These are phyloP conservation scores for Plutomurus gul DNA, from an alignment of 1,140 invertebrate genomes.

Conservation along the genomic window DNA sequence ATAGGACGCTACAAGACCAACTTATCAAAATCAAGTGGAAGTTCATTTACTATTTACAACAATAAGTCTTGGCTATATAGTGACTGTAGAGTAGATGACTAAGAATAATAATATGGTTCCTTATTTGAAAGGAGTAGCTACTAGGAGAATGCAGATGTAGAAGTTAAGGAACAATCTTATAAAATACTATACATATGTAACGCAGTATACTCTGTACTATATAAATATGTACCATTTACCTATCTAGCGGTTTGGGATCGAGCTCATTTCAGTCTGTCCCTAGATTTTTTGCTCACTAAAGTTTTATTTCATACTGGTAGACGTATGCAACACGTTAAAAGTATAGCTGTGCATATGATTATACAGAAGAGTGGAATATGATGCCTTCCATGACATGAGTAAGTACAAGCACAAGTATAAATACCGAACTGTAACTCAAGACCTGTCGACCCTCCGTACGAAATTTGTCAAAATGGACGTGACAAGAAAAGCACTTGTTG, in stretches of 20 bases:
- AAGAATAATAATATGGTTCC: no score
- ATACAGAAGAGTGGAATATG: not conserved
- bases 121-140: no score
- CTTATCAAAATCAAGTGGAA: conserved; percentile 37
- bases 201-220: no score
- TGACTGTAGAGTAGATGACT: no score
- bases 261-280: conserved; percentile 10
- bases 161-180: no score
- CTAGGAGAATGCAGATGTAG: no score
- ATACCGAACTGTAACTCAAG: conserved; percentile 30
- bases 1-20: conserved; percentile 33
- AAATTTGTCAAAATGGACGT: conserved; percentile 48
- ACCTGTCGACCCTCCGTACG: conserved; percentile 36
- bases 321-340: not conserved
- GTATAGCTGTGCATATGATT: not conserved
- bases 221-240: not conserved
- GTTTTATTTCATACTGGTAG: not conserved
- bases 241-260: not conserved
- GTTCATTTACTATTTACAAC: conserved; percentile 15
- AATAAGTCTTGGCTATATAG: not conserved
- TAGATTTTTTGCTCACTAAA: conserved; percentile 10
- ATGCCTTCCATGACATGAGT: conserved; percentile 11
- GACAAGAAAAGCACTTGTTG: conserved; percentile 22
- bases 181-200: no score
- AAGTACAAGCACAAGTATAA: conserved; percentile 21